These are phyloP conservation scores for Zoanthus solanderi DNA, from an alignment of 92 coral and sea anemone genomes.

Conservation along the genomic window DNA sequence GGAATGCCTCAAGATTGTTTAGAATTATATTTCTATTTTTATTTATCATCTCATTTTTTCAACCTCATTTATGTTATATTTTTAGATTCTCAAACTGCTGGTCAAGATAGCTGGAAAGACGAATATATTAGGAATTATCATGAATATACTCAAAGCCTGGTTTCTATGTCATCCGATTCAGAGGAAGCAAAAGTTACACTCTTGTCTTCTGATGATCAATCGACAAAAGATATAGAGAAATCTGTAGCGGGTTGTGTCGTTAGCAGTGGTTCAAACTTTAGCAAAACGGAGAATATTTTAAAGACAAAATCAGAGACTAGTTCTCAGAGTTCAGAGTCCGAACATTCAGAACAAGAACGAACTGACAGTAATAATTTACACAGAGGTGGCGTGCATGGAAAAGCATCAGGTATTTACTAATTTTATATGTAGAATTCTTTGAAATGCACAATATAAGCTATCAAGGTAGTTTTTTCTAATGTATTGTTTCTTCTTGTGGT, in stretches of 20 bases:
- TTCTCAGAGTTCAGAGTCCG: background rate
- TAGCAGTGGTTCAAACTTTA: background rate
- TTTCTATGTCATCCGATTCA: background rate
- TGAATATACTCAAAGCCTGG: conserved; percentile 22
- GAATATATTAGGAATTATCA: background rate
- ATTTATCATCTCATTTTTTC: background rate
- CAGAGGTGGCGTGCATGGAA: background rate
- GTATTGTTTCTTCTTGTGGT: no score
- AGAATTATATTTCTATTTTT: background rate
- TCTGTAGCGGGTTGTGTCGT: background rate
- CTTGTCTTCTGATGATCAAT: background rate
- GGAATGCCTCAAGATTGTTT: background rate
- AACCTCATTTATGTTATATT: background rate
- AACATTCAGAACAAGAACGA: background rate
- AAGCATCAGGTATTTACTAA: background rate
- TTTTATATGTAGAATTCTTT: no score
- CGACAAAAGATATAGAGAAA: background rate
- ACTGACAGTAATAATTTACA: background rate
- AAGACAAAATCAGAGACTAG: background rate
- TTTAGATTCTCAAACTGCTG: background rate
- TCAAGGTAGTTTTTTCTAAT: no score
- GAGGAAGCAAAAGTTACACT: background rate
- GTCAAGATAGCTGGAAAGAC: conserved; percentile 22
- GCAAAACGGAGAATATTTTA: conserved; percentile 32
- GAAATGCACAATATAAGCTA: no score